Conservation (phyloP, 1,140 invertebrate species). For the Lethrus apterus region DNA sequence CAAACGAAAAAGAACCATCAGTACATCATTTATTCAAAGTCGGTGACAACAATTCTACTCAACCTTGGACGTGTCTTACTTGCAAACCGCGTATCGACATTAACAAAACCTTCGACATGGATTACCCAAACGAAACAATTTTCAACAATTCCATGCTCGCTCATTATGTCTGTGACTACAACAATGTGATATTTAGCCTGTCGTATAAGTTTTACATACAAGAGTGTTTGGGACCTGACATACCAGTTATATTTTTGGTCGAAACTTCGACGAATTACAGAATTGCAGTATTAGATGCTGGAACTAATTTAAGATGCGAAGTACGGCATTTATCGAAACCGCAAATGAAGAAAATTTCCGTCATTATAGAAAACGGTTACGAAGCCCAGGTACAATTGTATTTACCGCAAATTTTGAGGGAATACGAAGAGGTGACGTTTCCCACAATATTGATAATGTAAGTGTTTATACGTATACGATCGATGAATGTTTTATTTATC, state of each 20-base stretch:
- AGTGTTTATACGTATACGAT: slow-evolving; percentile 35
- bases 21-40: slow-evolving; percentile 68
- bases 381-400: slow-evolving; percentile 57
- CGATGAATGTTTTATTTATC: slow-evolving; percentile 10
- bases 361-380: slow-evolving; percentile 47
- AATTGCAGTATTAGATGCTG: slow-evolving; percentile 50
- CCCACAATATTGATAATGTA: slow-evolving; percentile 74
- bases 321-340: slow-evolving; percentile 31
- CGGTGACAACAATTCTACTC: slow-evolving; percentile 33
- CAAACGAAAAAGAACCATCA: slow-evolving; percentile 58
- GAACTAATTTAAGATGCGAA: slow-evolving; percentile 27
- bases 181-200: slow-evolving; percentile 55
- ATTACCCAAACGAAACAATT: slow-evolving; percentile 31
- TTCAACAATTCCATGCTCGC: slow-evolving; percentile 34
- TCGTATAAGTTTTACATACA: slow-evolving; percentile 52
- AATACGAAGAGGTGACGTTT: slow-evolving; percentile 73
- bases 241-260: slow-evolving; percentile 56
- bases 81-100: slow-evolving; percentile 42
- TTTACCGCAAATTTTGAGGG: slow-evolving; percentile 67
- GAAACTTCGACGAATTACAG: slow-evolving; percentile 49
- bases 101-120: slow-evolving; percentile 30
- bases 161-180: slow-evolving; percentile 54
- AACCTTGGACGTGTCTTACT: slow-evolving; percentile 50
- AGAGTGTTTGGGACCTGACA: slow-evolving; percentile 65
- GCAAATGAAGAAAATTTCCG: slow-evolving; percentile 39